Evolutionary conservation across 2,888 invertebrate species (phyloP), one percentile per base, ranked within the genome.

Genomic region (Rhingia rostrata): DNA sequence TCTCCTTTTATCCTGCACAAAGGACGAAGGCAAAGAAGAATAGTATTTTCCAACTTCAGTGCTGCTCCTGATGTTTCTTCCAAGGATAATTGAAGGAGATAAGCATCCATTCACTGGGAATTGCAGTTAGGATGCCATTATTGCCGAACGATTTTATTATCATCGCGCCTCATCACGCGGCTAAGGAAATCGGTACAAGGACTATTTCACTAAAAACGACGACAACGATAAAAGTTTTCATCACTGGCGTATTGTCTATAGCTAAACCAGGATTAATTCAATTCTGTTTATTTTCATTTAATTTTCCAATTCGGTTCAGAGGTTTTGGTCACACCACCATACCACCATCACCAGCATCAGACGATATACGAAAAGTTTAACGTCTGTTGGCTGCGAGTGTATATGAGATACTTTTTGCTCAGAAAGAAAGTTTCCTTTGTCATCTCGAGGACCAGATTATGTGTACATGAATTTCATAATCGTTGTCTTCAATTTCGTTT

Each of bases 261-360:
- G n/a, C n/a, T n/a, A n/a, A n/a, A 43, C 66, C 56, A 22, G 69
- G 78, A 63, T 73, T 82, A 77, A 82, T 77, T 78, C 72, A 77
- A 78, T 83, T 78, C 56, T 56, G 51, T 73, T 83, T 73, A 64
- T 73, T 83, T 58, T 58, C 63, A 69, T 78, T 73, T 73, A 78
- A 78, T 83, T 73, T 73, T 72, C 39, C 53, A 63, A 75, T 58
- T 43, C 22, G 22, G 22, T 22, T 22, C 22, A 22, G 22, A 22
- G 22, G 22, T 22, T 22, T 22, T 22, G 22, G 22, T 22, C 1
- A 22, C 1, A 22, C 22, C 22, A 22, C 2, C 22, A 22, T n/a
- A n/a, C n/a, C 22, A 2, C 22, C 22, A 22, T 22, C 22, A 22
- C 22, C 22, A 22, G 22, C 22, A 22, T 22, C 22, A 22, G 22